These are phyloP conservation scores for Brachyistius frenatus DNA, from an alignment of 2,113 vertebrate species.

Conservation along the genomic window DNA sequence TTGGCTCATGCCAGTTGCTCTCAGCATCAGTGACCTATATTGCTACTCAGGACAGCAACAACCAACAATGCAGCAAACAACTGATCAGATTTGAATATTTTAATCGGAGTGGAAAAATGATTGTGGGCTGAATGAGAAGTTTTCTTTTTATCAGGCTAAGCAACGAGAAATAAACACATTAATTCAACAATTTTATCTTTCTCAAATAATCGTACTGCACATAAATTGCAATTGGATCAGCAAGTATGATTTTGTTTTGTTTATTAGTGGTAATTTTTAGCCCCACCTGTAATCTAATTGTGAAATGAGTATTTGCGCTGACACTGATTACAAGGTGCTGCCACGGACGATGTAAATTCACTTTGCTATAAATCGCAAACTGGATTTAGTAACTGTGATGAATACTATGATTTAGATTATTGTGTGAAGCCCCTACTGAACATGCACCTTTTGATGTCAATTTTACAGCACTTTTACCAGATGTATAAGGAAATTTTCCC, in stretches of 20 bases:
- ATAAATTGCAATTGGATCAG: slow-evolving; percentile 1
- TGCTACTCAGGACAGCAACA: slow-evolving; percentile 41
- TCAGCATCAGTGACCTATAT: slow-evolving; percentile 56
- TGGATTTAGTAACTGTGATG: too few relatives aligned
- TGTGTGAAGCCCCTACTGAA: not conserved
- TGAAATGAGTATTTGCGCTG: slow-evolving; percentile 1
- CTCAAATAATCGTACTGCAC: not conserved
- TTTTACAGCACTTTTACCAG: too few relatives aligned
- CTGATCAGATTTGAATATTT: slow-evolving; percentile 35
- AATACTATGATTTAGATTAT: not conserved
- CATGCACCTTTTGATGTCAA: not conserved
- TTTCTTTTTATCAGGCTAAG: not conserved
- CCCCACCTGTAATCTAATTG: slow-evolving; percentile 8
- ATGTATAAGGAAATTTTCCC: not conserved
- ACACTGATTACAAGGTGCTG: slow-evolving; percentile 10
- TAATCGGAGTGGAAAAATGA: slow-evolving; percentile 14
- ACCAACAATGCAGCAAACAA: slow-evolving; percentile 29
- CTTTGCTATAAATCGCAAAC: not conserved
- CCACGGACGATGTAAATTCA: slow-evolving; percentile 6
- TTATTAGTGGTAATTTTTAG: slow-evolving; percentile 4
- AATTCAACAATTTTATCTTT: not conserved
- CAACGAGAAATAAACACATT: not conserved
- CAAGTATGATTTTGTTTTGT: not conserved
- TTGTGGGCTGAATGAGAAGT: not conserved
- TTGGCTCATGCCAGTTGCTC: slow-evolving; percentile 41